phyloP scores from a whole-genome alignment of 1,140 invertebrate genomes.

The Scaptodrosophila lebanonensis region DNA sequence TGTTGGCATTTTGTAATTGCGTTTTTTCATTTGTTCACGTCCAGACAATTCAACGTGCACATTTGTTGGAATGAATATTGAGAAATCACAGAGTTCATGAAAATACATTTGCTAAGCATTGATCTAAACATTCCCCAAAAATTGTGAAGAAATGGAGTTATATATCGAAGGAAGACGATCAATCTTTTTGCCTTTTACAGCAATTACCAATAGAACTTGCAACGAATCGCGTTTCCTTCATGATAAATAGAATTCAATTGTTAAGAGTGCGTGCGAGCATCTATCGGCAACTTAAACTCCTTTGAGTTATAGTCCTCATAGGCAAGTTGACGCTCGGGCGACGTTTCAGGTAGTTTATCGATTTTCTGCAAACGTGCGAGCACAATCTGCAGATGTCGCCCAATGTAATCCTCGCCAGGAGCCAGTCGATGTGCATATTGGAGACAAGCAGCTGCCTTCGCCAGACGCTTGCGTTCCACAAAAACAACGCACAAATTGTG shows the following conservation, averaged over 20 bases:
- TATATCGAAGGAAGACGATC: no score
- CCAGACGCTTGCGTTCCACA: slow-evolving; percentile 91
- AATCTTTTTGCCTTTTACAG: no score
- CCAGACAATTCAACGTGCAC: no score
- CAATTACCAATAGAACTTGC: no score
- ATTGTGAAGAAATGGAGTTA: no score
- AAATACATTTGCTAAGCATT: no score
- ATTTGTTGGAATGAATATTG: no score
- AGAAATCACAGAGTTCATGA: no score
- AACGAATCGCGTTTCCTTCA: no score
- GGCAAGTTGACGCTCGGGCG: slow-evolving; percentile 65
- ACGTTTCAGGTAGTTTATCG: slow-evolving; percentile 68
- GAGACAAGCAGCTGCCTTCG: slow-evolving; percentile 90
- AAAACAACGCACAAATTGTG: slow-evolving; percentile 98
- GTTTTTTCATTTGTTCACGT: no score
- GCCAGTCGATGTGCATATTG: slow-evolving; percentile 87
- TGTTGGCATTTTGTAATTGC: no score
- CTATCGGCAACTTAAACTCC: slow-evolving; percentile 52
- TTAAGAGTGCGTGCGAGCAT: slow-evolving; percentile 43
- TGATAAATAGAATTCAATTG: slow-evolving; percentile 6
- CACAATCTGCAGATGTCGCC: slow-evolving; percentile 84
- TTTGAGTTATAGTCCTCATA: slow-evolving; percentile 69
- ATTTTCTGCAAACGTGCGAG: slow-evolving; percentile 67
- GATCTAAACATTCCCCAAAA: no score
- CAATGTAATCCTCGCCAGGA: slow-evolving; percentile 93